Evolutionary conservation across 1,140 invertebrate genomes (phyloP).

Genomic region (Heterodera carotae): DNA sequence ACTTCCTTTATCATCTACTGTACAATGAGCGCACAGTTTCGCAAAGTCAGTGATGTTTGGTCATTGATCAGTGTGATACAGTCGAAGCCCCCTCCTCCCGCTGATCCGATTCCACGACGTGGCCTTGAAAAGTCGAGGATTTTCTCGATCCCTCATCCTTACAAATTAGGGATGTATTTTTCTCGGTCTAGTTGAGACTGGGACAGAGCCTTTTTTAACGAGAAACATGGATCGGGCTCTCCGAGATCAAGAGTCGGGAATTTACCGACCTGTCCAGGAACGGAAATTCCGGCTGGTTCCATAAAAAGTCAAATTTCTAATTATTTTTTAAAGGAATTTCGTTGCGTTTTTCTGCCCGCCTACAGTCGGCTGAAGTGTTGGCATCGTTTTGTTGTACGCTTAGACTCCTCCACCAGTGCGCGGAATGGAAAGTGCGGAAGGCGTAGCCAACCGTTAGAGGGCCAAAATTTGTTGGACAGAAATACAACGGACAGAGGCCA

Average conservation of each 20-base stretch:
- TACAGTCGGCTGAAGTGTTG: constrained; percentile 22
- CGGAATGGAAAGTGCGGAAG: not conserved
- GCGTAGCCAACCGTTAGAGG: constrained; percentile 3
- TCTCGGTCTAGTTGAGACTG: too few relatives aligned
- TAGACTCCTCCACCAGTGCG: not conserved
- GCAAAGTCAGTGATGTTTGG: constrained; percentile 53
- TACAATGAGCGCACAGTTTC: constrained; percentile 62
- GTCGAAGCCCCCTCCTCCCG: too few relatives aligned
- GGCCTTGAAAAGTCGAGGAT: too few relatives aligned
- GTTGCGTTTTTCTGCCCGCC: constrained; percentile 59
- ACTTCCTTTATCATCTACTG: constrained; percentile 65
- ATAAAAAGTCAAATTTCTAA: not conserved
- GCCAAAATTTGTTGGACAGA: not conserved
- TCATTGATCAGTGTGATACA: too few relatives aligned
- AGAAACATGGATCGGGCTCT: too few relatives aligned
- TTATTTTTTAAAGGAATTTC: constrained; percentile 57
- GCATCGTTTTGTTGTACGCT: not conserved
- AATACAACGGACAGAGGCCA: not conserved
- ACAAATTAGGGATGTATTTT: too few relatives aligned
- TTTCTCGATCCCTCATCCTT: too few relatives aligned
- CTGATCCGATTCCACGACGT: too few relatives aligned
- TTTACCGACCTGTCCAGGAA: too few relatives aligned
- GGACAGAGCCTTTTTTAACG: too few relatives aligned
- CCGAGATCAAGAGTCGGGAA: too few relatives aligned
- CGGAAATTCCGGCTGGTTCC: not conserved